These are phyloP conservation scores for Sandelia bainsii DNA, from an alignment of 2,797 vertebrate genomes.

Conservation along the genomic window DNA sequence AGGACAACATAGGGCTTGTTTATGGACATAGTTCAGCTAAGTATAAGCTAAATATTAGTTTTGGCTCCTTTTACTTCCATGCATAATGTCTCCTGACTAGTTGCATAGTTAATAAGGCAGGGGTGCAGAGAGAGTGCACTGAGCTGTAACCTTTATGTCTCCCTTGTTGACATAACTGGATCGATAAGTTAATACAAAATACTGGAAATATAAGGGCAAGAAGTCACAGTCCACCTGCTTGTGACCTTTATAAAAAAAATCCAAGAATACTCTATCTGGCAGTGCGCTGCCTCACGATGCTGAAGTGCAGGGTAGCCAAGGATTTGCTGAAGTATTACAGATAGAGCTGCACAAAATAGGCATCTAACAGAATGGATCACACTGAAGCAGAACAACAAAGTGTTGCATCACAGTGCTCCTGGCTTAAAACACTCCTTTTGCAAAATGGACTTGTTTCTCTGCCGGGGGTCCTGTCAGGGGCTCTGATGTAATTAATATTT, in stretches of 20 bases:
- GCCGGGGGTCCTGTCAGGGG: conserved; percentile 64
- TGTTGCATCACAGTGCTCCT: conserved; percentile 33
- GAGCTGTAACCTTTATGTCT: conserved; percentile 76
- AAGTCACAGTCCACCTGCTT: conserved; percentile 68
- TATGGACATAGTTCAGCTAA: conserved; percentile 35
- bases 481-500: conserved; percentile 78
- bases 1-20: conserved; percentile 20
- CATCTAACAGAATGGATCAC: conserved; percentile 11
- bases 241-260: conserved; percentile 79
- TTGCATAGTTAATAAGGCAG: conserved; percentile 43
- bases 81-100: conserved; percentile 32
- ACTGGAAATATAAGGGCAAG: conserved; percentile 73
- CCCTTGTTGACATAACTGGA: conserved; percentile 61
- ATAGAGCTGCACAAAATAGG: background rate
- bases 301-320: background rate
- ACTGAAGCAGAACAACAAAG: conserved; percentile 4
- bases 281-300: conserved; percentile 19
- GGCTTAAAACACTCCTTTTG: conserved; percentile 39
- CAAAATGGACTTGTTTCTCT: conserved; percentile 65
- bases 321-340: conserved; percentile 11
- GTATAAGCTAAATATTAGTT: conserved; percentile 52
- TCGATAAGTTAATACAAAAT: conserved; percentile 78
- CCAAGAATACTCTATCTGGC: conserved; percentile 42
- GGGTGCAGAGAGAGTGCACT: conserved; percentile 22
- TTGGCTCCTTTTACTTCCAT: conserved; percentile 40